Base-by-base conservation (phyloP, 2,888 invertebrate genomes). In the Drosophila anomelani region DNA sequence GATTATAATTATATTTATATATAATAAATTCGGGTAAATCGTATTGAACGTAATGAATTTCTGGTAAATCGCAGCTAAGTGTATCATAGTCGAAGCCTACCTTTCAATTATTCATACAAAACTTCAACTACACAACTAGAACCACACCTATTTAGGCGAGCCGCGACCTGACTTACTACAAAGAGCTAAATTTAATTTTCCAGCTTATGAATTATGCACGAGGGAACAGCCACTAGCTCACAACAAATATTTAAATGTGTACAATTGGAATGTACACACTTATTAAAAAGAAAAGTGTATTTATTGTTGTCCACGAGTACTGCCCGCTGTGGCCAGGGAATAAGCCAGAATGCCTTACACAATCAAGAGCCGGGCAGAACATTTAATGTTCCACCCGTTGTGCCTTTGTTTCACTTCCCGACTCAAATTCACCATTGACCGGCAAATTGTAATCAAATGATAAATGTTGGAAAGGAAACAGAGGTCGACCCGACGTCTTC, bases 361-460 rank as follows among this genome's bases (percentile, higher is more conserved):
- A 85, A 76, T 77, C 84, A 77, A 66, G 62, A 69, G 39, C 58
- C 58, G 66, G 67, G 62, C 57, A 73, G 72, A 74, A 74, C 63
- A 81, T 81, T 77, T 78, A 66, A 81, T 84, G 78, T 81, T 59
- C 61, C 66, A 47, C 51, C 69, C 55, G 71, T 46, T 55, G 67
- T 54, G 58, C 39, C 39, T 51, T 36, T 46, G 20, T 38, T 43
- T 43, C 20, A 23, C 29, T 38, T 44, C 72, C 58, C 60, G 54
- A 56, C 64, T 62, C 58, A 41, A 75, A 78, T 74, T 77, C 75
- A 73, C 76, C 76, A 85, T 81, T 81, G 85, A 76, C 87, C 80
- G 84, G 77, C 85, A 85, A 85, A 87, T 85, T 80, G 88, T 87
- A 87, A 87, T 88, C 80, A 85, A 85, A 85, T 85, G 87, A 85